Evolutionary conservation across 2,797 vertebrate species (phyloP).

Genomic region (Propithecus perrieri): DNA sequence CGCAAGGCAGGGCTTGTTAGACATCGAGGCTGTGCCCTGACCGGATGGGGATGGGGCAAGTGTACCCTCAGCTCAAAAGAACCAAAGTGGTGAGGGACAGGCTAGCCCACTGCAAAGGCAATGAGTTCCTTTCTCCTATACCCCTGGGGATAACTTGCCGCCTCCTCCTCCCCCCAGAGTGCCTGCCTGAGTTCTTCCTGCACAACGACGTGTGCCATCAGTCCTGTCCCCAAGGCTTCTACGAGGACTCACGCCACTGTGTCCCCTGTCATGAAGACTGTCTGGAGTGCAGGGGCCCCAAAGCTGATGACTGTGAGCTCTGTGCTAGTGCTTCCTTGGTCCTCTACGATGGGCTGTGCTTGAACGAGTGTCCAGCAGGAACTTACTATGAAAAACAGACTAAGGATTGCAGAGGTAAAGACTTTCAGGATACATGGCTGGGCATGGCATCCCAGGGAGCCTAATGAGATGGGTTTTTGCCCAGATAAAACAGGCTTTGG

Average conservation of each 20-base stretch:
- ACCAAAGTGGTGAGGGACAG: neutral
- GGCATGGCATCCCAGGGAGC: too few relatives aligned
- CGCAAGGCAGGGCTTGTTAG: neutral
- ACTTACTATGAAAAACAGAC: slow-evolving; percentile 85
- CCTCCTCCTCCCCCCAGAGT: slow-evolving; percentile 83
- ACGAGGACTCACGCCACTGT: slow-evolving; percentile 84
- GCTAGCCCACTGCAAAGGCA: neutral
- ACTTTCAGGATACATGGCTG: rapidly evolving
- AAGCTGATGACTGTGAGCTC: slow-evolving; percentile 86
- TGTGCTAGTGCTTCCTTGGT: slow-evolving; percentile 81
- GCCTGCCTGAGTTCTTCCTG: slow-evolving; percentile 86
- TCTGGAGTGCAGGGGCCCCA: slow-evolving; percentile 87
- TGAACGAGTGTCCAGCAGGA: slow-evolving; percentile 85
- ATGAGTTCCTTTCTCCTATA: neutral
- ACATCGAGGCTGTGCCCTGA: too few relatives aligned
- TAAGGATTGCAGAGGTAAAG: slow-evolving; percentile 89
- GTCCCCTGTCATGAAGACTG: slow-evolving; percentile 88
- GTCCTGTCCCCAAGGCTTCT: slow-evolving; percentile 89
- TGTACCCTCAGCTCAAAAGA: neutral
- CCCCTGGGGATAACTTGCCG: neutral
- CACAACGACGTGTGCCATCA: slow-evolving; percentile 85
- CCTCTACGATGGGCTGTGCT: slow-evolving; percentile 87
- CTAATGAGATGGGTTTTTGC: neutral
- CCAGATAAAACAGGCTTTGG: neutral
- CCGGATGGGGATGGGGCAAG: neutral